A percentile compares a stretch with the other conserved stretches of the same genome.
Conservation (phyloP, 2,888 invertebrate genomes). For the Meghimatium bilineatum region DNA sequence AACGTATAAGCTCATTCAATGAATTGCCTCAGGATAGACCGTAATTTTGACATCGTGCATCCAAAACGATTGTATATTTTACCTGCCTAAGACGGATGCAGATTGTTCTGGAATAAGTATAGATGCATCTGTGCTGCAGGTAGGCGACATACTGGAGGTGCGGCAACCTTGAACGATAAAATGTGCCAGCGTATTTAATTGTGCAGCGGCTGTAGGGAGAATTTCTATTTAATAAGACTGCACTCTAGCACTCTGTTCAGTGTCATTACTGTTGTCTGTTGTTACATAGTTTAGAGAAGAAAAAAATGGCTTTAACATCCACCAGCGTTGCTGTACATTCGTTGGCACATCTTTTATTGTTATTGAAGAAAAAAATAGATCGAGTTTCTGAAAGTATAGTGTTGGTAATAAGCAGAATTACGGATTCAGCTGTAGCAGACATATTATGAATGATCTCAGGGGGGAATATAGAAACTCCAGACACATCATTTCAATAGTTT, state of each 20-base stretch:
- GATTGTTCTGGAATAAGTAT: conserved; percentile 1
- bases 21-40: not conserved
- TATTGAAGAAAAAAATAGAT: no score
- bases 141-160: not conserved
- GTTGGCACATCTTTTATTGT: not conserved
- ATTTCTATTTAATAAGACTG: no score
- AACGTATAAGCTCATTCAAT: not conserved
- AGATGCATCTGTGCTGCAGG: not conserved
- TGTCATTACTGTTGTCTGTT: no score
- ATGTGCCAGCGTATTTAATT: not conserved
- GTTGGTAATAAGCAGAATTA: no score
- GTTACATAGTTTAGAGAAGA: not conserved
- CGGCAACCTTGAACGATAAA: not conserved
- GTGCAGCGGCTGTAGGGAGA: not conserved
- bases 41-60: not conserved
- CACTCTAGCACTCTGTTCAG: no score
- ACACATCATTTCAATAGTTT: no score
- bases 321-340: not conserved
- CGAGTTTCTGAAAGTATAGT: no score
- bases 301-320: not conserved
- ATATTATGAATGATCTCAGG: no score
- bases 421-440: no score
- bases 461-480: no score
- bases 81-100: not conserved
- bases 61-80: not conserved